phyloP scores from a whole-genome alignment of 2,797 vertebrate genomes.

The Coilia nasus region DNA sequence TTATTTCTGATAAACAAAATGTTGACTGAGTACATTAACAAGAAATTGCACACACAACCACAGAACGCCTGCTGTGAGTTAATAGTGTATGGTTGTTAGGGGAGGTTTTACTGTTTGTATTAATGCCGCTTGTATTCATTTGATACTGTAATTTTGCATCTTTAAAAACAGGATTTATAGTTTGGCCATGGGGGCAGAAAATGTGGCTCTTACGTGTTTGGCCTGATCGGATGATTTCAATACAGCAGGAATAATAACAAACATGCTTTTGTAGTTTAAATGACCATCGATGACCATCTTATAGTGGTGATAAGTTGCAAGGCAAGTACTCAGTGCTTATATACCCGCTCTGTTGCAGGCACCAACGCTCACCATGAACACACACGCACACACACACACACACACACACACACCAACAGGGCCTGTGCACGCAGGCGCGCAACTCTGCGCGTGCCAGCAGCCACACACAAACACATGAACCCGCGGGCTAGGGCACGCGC shows the following conservation, averaged over 20 bases:
- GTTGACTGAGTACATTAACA: neutral
- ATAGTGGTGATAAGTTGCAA: neutral
- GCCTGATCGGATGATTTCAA: neutral
- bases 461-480: neutral
- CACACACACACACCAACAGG: conserved; percentile 2
- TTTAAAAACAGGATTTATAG: neutral
- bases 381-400: conserved; percentile 10
- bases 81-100: neutral
- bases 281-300: neutral
- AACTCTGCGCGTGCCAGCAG: conserved; percentile 6
- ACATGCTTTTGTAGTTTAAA: neutral
- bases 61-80: neutral
- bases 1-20: conserved; percentile 19
- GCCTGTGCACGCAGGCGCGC: neutral
- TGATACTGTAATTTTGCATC: neutral
- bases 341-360: neutral
- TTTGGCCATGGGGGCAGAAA: neutral
- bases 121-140: neutral
- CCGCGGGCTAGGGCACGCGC: neutral
- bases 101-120: neutral
- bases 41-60: neutral
- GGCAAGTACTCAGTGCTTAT: neutral
- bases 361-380: neutral
- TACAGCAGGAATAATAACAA: neutral
- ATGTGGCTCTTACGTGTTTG: neutral